These are phyloP conservation scores for Acleris laterana DNA, from an alignment of 2,888 invertebrate genomes.

Conservation along the genomic window DNA sequence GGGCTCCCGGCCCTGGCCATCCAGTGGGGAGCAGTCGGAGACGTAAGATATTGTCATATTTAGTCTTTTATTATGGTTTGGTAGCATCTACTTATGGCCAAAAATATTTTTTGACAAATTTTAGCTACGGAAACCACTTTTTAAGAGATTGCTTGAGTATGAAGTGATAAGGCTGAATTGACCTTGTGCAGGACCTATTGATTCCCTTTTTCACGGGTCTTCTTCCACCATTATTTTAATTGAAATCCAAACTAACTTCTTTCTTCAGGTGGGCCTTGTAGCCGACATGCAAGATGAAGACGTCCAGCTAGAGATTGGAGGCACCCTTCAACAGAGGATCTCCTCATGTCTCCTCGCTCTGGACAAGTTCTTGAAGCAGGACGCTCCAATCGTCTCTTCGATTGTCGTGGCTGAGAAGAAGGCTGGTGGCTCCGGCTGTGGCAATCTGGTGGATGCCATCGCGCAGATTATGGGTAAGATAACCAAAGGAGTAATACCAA, in stretches of 20 bases:
- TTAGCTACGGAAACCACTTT: too few relatives aligned
- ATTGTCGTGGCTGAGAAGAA: slow-evolving; percentile 95
- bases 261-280: slow-evolving; percentile 87
- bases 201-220: too few relatives aligned
- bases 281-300: slow-evolving; percentile 90
- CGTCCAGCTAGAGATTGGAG: slow-evolving; percentile 88
- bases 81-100: too few relatives aligned
- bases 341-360: slow-evolving; percentile 91
- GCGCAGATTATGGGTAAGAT: slow-evolving; percentile 86
- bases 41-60: slow-evolving; percentile 84
- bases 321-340: slow-evolving; percentile 94
- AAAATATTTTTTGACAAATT: too few relatives aligned
- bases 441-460: slow-evolving; percentile 89
- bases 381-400: slow-evolving; percentile 89
- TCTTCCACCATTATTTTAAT: neutral
- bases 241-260: neutral
- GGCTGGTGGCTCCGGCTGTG: slow-evolving; percentile 84
- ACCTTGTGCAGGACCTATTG: too few relatives aligned
- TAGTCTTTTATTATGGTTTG: neutral
- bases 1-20: slow-evolving; percentile 92
- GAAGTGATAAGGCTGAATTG: too few relatives aligned
- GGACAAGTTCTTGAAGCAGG: slow-evolving; percentile 89
- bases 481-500: too few relatives aligned
- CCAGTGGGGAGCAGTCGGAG: slow-evolving; percentile 97
- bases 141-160: too few relatives aligned